Percentiles rank a stretch among this genome's conserved stretches.
Conservation (phyloP, 2,888 invertebrate genomes). For the Taenaris catops region DNA sequence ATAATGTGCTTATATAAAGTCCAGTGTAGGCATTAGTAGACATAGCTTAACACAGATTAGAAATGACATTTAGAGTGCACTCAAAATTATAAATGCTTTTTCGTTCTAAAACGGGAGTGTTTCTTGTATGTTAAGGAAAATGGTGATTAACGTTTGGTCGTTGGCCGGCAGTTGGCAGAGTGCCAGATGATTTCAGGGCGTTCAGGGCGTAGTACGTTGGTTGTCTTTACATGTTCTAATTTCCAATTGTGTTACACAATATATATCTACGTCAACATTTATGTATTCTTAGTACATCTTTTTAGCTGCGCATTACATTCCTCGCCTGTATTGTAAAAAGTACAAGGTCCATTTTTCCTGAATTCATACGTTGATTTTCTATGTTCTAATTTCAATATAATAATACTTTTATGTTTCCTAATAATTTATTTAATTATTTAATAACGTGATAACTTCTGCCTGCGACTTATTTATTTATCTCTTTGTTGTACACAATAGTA, state of each 20-base stretch:
- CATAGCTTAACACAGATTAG: constrained; percentile 4
- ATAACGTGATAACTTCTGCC: too few species aligned
- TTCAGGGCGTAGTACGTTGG: constrained; percentile 9
- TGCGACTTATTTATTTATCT: too few species aligned
- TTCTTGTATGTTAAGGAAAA: constrained; percentile 20
- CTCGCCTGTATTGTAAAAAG: too few species aligned
- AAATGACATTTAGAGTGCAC: constrained; percentile 32
- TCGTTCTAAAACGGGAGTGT: constrained; percentile 58
- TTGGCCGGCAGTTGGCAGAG: constrained; percentile 56
- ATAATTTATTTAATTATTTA: too few species aligned
- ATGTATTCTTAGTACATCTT: constrained; percentile 4
- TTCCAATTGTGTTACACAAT: constrained; percentile 20
- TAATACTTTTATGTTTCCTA: too few species aligned
- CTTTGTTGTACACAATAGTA: too few species aligned
- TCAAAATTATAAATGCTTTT: constrained; percentile 37
- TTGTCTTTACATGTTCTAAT: constrained; percentile 13
- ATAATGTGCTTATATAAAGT: too few species aligned
- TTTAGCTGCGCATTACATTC: neutral
- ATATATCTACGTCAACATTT: neutral
- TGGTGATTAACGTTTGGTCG: constrained; percentile 38
- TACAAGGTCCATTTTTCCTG: too few species aligned
- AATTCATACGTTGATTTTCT: too few species aligned
- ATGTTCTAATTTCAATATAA: too few species aligned
- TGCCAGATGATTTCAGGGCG: constrained; percentile 39
- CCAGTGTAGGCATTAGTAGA: too few species aligned